Conservation (phyloP, 1,140 invertebrate genomes). For the Rhizoglyphus robini region DNA sequence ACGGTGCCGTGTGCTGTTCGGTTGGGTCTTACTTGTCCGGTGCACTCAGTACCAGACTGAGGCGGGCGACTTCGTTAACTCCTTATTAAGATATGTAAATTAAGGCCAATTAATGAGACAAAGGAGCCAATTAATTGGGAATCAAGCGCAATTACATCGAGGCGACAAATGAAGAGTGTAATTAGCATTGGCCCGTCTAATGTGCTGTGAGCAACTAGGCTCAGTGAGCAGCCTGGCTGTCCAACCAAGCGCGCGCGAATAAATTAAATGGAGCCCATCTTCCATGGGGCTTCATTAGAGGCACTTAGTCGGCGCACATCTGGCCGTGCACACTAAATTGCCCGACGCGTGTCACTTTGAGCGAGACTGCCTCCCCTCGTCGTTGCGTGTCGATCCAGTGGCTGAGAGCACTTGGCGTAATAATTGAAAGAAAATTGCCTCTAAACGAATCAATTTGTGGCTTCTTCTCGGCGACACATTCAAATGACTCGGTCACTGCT, state of each 20-base stretch:
- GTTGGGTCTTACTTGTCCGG: too few relatives aligned
- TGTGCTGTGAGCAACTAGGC: not conserved
- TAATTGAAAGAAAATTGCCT: not conserved
- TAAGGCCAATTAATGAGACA: not conserved
- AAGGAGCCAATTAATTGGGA: not conserved
- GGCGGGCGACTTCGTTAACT: too few relatives aligned
- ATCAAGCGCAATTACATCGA: conserved; percentile 1
- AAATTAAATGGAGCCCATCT: not conserved
- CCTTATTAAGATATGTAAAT: conserved; percentile 14
- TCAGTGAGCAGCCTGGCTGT: not conserved
- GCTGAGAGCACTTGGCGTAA: too few relatives aligned
- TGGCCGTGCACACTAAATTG: not conserved
- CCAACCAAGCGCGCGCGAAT: not conserved
- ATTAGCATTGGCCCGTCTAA: not conserved
- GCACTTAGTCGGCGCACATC: not conserved
- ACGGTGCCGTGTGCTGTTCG: too few relatives aligned
- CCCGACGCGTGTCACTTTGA: not conserved
- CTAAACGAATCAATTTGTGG: conserved; percentile 12
- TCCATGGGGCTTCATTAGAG: not conserved
- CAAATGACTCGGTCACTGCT: not conserved
- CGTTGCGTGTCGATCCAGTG: too few relatives aligned
- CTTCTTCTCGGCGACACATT: not conserved
- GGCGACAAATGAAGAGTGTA: conserved; percentile 14
- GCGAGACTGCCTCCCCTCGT: not conserved
- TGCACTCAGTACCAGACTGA: too few relatives aligned